Conservation (phyloP, 2,797 vertebrate genomes). For the Melanotaenia boesemani region DNA sequence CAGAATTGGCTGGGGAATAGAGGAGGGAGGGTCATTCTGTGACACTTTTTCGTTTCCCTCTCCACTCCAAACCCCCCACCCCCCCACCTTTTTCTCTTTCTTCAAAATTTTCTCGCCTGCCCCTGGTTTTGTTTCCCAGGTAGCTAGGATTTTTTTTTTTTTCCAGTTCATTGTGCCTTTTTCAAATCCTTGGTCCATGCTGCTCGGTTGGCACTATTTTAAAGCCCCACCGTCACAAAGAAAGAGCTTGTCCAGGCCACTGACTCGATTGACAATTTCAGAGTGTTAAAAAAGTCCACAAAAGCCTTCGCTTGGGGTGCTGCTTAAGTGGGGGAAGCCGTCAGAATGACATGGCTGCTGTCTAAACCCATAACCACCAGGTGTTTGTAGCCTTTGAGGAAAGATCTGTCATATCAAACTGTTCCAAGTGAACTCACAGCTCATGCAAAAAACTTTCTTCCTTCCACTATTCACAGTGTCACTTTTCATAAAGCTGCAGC, state of each 20-base stretch:
- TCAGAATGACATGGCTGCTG: constrained; percentile 76
- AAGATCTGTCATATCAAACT: constrained; percentile 64
- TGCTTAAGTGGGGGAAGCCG: constrained; percentile 51
- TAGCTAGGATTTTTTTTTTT: constrained; percentile 67
- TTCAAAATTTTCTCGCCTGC: constrained; percentile 75
- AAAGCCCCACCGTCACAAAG: constrained; percentile 78
- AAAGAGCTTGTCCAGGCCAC: constrained; percentile 83
- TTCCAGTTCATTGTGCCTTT: constrained; percentile 78
- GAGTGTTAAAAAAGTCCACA: constrained; percentile 78
- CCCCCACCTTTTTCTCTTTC: constrained; percentile 77
- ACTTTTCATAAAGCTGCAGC: constrained; percentile 62
- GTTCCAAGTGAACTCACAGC: constrained; percentile 52
- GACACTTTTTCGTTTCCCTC: constrained; percentile 74
- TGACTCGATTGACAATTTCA: constrained; percentile 85
- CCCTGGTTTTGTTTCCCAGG: constrained; percentile 83
- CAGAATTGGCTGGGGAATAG: constrained; percentile 79
- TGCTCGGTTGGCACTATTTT: constrained; percentile 85
- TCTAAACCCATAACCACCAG: constrained; percentile 71
- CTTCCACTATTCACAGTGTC: constrained; percentile 56
- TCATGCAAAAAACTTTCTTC: constrained; percentile 21
- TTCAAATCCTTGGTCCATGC: constrained; percentile 74
- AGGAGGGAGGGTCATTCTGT: constrained; percentile 80
- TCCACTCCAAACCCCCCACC: constrained; percentile 12
- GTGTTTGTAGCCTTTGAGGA: constrained; percentile 70
- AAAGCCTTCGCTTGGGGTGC: constrained; percentile 71